phyloP scores from a whole-genome alignment of 2,113 vertebrate genomes.

The Monarcha castaneiventris region DNA sequence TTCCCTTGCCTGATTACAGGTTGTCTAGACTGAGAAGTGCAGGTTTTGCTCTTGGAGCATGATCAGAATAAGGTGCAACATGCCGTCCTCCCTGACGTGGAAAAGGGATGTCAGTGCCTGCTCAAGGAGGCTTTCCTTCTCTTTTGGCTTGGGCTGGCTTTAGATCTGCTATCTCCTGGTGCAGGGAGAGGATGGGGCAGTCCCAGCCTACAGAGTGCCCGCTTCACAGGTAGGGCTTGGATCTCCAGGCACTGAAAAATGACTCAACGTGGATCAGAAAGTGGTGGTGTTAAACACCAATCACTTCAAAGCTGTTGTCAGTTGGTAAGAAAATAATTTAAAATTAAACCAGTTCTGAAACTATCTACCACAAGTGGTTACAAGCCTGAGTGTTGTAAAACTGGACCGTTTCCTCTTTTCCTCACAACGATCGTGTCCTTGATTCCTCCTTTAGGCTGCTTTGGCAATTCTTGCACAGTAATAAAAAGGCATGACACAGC shows the following conservation, averaged over 20 bases:
- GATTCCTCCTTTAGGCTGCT: conserved; percentile 56
- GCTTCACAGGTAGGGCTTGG: neutral
- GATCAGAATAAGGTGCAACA: neutral
- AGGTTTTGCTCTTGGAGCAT: conserved; percentile 28
- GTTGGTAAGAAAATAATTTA: conserved; percentile 35
- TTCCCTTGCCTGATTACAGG: conserved; percentile 21
- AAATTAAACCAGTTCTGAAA: conserved; percentile 41
- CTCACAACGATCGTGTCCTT: conserved; percentile 44
- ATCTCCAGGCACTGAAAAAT: neutral
- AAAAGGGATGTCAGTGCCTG: neutral
- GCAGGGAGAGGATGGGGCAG: neutral
- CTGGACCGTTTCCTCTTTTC: conserved; percentile 60
- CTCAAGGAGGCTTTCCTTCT: neutral
- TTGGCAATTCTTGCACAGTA: conserved; percentile 43
- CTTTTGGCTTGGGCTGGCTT: neutral
- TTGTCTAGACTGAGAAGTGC: conserved; percentile 43
- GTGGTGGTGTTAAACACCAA: neutral
- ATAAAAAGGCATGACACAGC: conserved; percentile 66
- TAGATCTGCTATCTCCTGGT: neutral
- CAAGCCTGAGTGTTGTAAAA: conserved; percentile 51
- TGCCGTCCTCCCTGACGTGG: fast-evolving
- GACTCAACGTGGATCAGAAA: neutral
- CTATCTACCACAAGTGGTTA: conserved; percentile 6
- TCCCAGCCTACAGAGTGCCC: neutral
- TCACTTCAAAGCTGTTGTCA: neutral